Conservation (phyloP, 2,797 vertebrate genomes). For the Anolis apletophallus region DNA sequence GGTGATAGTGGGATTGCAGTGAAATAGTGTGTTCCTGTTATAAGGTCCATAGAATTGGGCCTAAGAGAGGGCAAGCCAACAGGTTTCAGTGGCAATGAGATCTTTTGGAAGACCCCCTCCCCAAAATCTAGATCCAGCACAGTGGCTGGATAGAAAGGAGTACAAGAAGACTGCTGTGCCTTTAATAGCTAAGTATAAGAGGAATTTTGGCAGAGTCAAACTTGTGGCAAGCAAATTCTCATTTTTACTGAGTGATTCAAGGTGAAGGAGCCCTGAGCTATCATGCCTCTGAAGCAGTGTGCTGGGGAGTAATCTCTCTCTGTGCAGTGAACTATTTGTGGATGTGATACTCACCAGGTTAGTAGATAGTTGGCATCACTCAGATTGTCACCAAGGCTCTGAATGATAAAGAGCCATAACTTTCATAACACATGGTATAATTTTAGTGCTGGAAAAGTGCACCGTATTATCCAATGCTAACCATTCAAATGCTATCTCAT, state of each 20-base stretch:
- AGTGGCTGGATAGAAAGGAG: background rate
- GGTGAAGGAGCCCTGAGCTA: background rate
- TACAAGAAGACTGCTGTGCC: background rate
- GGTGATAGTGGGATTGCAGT: too few species aligned
- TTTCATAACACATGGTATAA: background rate
- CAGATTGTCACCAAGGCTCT: background rate
- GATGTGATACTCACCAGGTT: background rate
- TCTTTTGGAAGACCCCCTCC: background rate
- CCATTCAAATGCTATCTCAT: background rate
- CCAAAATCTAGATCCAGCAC: background rate
- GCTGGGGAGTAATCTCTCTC: background rate
- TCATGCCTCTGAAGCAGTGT: background rate
- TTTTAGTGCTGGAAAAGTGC: background rate
- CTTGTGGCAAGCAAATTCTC: background rate
- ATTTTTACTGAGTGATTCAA: background rate
- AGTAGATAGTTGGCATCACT: background rate
- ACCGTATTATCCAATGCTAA: background rate
- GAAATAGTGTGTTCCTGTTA: too few species aligned
- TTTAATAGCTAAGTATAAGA: background rate
- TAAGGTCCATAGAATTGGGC: too few species aligned
- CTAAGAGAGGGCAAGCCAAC: too few species aligned
- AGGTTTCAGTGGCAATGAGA: background rate
- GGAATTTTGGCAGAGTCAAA: background rate
- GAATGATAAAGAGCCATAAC: background rate
- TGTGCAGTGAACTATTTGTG: background rate